Evolutionary conservation across 2,113 vertebrate species (phyloP).

Genomic region (Sander vitreus): DNA sequence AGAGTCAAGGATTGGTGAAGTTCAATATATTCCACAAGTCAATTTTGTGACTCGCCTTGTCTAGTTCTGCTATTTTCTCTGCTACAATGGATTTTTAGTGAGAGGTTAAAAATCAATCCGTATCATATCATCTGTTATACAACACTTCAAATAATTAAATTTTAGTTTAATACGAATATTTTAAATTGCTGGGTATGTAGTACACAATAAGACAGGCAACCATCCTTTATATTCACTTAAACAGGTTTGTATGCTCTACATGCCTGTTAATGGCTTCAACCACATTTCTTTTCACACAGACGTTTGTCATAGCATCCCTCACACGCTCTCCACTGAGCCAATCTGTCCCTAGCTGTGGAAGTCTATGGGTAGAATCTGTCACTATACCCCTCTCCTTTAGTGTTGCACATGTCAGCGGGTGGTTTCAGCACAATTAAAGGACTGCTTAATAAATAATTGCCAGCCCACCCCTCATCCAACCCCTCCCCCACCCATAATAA

Average conservation of each 20-base stretch:
- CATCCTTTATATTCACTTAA: no score
- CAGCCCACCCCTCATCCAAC: not conserved
- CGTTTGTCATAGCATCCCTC: not conserved
- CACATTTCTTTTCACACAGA: not conserved
- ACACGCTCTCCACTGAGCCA: conserved; percentile 3
- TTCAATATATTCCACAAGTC: not conserved
- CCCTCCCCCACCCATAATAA: conserved; percentile 55
- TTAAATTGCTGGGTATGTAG: no score
- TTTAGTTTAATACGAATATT: no score
- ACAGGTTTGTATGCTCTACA: not conserved
- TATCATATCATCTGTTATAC: no score
- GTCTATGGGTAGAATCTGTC: conserved; percentile 12
- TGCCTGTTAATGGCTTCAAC: not conserved
- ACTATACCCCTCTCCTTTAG: not conserved
- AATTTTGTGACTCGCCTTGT: not conserved
- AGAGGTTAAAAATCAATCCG: no score
- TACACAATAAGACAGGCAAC: no score
- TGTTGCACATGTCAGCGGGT: conserved; percentile 17
- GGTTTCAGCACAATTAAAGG: conserved; percentile 67
- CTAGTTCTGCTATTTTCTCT: not conserved
- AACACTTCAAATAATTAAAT: no score
- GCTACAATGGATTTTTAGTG: not conserved
- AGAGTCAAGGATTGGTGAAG: not conserved
- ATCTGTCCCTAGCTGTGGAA: conserved; percentile 6
- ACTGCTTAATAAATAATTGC: conserved; percentile 78